phyloP scores from a whole-genome alignment of 1,140 invertebrate genomes.

The Micrasema longulum region DNA sequence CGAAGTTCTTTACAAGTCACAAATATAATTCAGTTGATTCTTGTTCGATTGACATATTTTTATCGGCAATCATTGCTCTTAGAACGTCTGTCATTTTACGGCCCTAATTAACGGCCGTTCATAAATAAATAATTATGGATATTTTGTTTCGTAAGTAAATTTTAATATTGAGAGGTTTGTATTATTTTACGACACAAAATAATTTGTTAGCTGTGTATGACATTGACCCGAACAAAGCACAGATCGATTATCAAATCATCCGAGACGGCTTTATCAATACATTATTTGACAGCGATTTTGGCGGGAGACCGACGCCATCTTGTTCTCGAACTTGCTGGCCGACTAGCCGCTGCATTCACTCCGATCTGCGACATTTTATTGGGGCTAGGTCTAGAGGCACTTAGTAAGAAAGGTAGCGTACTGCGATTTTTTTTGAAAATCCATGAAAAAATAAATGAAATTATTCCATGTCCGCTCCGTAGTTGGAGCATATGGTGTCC shows the following conservation, averaged over 20 bases:
- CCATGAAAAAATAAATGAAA: too few species aligned
- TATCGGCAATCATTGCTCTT: too few species aligned
- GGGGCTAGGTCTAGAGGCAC: background rate
- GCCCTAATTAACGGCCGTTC: too few species aligned
- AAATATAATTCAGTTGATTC: too few species aligned
- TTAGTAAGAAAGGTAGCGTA: background rate
- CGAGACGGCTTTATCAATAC: conserved; percentile 11
- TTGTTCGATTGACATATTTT: too few species aligned
- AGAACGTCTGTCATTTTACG: too few species aligned
- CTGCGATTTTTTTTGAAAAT: too few species aligned
- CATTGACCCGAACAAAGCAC: conserved; percentile 6
- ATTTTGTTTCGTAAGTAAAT: background rate
- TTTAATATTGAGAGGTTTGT: background rate
- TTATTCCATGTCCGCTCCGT: too few species aligned
- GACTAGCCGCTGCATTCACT: conserved; percentile 13
- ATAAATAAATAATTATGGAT: too few species aligned
- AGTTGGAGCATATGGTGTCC: too few species aligned
- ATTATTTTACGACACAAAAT: too few species aligned
- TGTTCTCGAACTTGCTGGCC: background rate
- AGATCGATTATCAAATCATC: conserved; percentile 5
- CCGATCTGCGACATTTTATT: background rate
- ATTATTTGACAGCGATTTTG: conserved; percentile 32
- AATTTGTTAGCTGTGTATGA: background rate
- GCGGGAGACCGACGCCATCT: conserved; percentile 27
- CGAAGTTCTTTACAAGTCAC: too few species aligned